Percentiles rank a stretch among this genome's conserved stretches.
Conservation (phyloP, 2,797 vertebrate species). For the Periophthalmus magnuspinnatus region DNA sequence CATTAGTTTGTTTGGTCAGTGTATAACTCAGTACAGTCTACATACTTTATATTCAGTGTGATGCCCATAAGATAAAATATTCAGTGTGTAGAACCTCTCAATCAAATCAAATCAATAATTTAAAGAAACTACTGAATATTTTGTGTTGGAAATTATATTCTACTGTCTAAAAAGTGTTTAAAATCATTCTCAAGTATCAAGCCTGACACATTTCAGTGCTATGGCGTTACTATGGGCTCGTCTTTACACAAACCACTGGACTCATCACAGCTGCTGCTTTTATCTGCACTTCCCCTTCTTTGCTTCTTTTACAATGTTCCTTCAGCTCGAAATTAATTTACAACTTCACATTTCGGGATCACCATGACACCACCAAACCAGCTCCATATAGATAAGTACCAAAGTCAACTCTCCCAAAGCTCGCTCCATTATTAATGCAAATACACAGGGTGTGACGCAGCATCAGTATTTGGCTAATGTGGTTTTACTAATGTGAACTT, state of each 20-base stretch:
- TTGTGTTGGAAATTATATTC: no score
- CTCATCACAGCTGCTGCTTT: neutral
- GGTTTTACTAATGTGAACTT: neutral
- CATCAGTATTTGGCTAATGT: slow-evolving; percentile 2
- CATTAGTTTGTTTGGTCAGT: no score
- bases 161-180: no score
- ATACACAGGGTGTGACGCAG: slow-evolving; percentile 15
- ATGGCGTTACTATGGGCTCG: neutral
- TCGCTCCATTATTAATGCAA: slow-evolving; percentile 45
- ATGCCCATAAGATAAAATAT: no score
- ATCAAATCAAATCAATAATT: no score
- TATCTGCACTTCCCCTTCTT: slow-evolving; percentile 23
- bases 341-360: slow-evolving; percentile 26
- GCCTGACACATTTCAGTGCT: neutral
- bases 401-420: slow-evolving; percentile 28
- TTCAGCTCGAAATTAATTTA: neutral
- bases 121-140: no score
- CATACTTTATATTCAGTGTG: no score
- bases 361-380: slow-evolving; percentile 23
- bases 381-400: slow-evolving; percentile 22
- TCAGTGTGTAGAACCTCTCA: no score
- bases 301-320: slow-evolving; percentile 13
- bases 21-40: no score
- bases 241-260: neutral
- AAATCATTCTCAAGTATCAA: no score